A percentile compares a stretch with the other conserved stretches of the same genome.
Evolutionary conservation across 2,113 vertebrate species (phyloP).

Genomic region (Craseonycteris thonglongyai): DNA sequence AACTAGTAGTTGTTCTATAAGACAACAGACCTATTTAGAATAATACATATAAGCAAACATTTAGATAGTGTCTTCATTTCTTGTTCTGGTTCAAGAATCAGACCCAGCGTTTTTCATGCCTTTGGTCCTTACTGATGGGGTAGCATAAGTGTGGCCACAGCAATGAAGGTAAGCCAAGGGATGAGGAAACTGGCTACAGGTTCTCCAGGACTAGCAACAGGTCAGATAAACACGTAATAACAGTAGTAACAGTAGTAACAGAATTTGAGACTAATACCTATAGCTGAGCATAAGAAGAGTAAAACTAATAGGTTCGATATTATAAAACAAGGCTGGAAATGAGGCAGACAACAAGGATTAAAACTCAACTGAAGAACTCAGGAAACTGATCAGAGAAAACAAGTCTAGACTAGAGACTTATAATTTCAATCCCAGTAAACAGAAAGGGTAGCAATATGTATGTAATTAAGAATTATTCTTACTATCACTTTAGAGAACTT

Average conservation of each 20-base stretch:
- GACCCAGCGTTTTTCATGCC: neutral
- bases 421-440: slow-evolving; percentile 4
- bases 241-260: neutral
- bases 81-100: neutral
- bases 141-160: neutral
- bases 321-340: neutral
- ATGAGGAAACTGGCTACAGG: neutral
- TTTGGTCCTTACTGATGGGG: neutral
- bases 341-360: neutral
- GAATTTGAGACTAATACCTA: neutral
- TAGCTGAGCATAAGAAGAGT: neutral
- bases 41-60: neutral
- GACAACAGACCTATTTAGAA: neutral
- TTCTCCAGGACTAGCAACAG: neutral
- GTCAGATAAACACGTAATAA: too few species aligned
- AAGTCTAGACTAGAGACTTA: neutral
- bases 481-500: neutral
- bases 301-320: neutral
- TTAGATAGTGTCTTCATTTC: neutral
- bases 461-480: neutral
- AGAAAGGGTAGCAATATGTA: neutral
- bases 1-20: neutral
- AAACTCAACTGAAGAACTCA: neutral
- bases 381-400: neutral
- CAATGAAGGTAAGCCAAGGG: neutral